Base-by-base conservation (phyloP, 1,140 invertebrate genomes). In the Drosophila suzukii region DNA sequence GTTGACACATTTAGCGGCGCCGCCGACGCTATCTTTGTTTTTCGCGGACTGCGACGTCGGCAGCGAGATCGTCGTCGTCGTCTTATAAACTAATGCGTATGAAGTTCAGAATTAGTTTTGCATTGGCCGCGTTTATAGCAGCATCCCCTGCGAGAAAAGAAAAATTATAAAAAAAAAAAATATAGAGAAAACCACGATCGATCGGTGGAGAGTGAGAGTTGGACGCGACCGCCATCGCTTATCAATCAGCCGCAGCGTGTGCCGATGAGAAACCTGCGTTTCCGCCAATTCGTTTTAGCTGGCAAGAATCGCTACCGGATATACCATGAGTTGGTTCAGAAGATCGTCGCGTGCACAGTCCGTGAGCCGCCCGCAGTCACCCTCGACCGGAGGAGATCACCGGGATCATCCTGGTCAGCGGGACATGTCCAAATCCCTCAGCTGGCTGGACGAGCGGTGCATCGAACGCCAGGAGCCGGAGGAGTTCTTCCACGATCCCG, bases 321-420 rank as follows among this genome's bases (percentile, higher is more conserved):
- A 65, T 91, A 93, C 72, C 94, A 94, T 94, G 94, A 94, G 92
- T 82, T 94, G 94, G 94, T 94, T 94, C 94, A 94, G 85, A 94
- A 94, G 91, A 92, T 94, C 93, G 93, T 94, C 92, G 92, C 92
- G 44, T 92, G 93, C 78, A 93, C 93, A 82, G 78, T 91, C 50
- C 92, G 93, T 43, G 93, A 94, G 76, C 85, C 88, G 27, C 70
- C 75, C 57, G 55, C 49, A 46, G 6, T 62, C 15, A 4, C 34
- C 24, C 1, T 4, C 49, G 4, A 1, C 0, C n/a, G n/a, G n/a
- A n/a, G n/a, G n/a, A n/a, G n/a, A n/a, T n/a, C n/a, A n/a, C 17
- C 3, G n/a, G 4, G 30, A 8, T 13, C 50, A 0, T 30, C 15
- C 0, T 4, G 2, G 13, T 0, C 4, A 38, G 11, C 20, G 5